Conservation (phyloP, 2,888 invertebrate genomes). For the Conus canariensis region DNA sequence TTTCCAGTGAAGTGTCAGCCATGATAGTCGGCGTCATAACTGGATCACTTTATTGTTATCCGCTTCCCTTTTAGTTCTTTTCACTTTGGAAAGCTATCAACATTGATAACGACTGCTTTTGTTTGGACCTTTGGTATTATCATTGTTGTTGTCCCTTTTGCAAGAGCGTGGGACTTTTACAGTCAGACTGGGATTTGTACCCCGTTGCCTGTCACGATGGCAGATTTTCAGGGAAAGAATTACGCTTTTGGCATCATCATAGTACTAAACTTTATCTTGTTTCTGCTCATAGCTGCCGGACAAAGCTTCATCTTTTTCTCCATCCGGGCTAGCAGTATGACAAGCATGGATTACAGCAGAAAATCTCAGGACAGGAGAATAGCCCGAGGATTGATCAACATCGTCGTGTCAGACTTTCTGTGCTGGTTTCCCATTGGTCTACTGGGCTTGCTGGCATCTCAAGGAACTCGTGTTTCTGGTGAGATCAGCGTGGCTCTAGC, state of each 20-base stretch:
- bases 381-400: too few species aligned
- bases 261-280: conserved; percentile 69
- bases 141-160: conserved; percentile 70
- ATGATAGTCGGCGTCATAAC: conserved; percentile 81
- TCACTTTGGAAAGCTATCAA: conserved; percentile 58
- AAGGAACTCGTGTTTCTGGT: too few species aligned
- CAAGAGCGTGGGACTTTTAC: conserved; percentile 68
- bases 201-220: conserved; percentile 74
- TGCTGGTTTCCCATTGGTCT: too few species aligned
- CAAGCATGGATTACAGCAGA: too few species aligned
- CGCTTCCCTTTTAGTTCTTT: not conserved
- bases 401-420: too few species aligned
- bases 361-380: too few species aligned
- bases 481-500: too few species aligned
- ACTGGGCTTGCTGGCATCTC: too few species aligned
- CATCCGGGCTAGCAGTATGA: too few species aligned
- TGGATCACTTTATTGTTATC: conserved; percentile 48
- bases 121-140: conserved; percentile 67
- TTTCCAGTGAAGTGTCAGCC: not conserved
- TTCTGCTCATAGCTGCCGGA: conserved; percentile 71
- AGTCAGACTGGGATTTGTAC: conserved; percentile 73
- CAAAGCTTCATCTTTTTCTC: conserved; percentile 72
- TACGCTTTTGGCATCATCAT: conserved; percentile 75
- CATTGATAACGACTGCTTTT: conserved; percentile 55
- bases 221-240: conserved; percentile 73